These are phyloP conservation scores for Probaryconus sp. DNA, from an alignment of 1,140 invertebrate genomes.

Conservation along the genomic window DNA sequence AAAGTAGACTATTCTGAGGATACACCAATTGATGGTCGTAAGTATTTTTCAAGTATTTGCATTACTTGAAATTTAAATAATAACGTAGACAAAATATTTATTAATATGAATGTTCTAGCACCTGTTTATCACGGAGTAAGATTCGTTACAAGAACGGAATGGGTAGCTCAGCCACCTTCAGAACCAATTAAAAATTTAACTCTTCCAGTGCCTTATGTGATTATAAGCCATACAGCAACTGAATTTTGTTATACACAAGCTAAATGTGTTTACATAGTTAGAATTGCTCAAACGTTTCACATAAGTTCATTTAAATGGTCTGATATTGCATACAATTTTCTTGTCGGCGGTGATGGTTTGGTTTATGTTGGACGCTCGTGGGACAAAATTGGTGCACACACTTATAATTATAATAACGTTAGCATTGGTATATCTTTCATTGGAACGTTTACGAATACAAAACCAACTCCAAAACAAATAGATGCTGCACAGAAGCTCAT, in stretches of 20 bases:
- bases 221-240: conserved; percentile 86
- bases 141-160: conserved; percentile 80
- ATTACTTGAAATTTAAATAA: too few relatives aligned
- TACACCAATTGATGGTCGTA: too few relatives aligned
- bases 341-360: conserved; percentile 86
- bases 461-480: conserved; percentile 76
- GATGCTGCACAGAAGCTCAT: conserved; percentile 81
- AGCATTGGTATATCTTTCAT: conserved; percentile 88
- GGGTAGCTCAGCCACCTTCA: conserved; percentile 81
- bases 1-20: too few relatives aligned
- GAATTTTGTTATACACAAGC: conserved; percentile 78
- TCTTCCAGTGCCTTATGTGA: conserved; percentile 84
- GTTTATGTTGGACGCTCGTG: conserved; percentile 88
- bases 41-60: too few relatives aligned
- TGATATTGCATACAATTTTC: conserved; percentile 87
- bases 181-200: conserved; percentile 72
- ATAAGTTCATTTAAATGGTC: conserved; percentile 83
- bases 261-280: conserved; percentile 78
- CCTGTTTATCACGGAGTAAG: conserved; percentile 62
- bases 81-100: too few relatives aligned
- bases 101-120: conserved; percentile 11
- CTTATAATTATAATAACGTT: conserved; percentile 82
- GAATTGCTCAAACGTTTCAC: conserved; percentile 84
- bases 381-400: conserved; percentile 84
- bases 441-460: conserved; percentile 40